Percentiles rank a stretch among this genome's conserved stretches.
phyloP scores from a whole-genome alignment of 1,140 invertebrate species.

The Thaumatotibia leucotreta region DNA sequence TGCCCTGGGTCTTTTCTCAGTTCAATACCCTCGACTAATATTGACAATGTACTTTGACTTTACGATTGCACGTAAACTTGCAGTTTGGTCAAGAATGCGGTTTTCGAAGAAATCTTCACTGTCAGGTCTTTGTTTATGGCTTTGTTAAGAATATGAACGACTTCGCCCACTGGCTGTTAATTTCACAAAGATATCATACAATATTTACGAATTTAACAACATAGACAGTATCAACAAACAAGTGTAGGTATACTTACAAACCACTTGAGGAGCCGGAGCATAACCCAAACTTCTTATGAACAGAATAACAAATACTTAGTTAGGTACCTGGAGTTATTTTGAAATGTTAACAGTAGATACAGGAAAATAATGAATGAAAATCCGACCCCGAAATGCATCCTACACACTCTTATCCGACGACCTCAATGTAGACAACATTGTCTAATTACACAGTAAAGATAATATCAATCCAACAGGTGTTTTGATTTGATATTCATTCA shows the following conservation, averaged over 20 bases:
- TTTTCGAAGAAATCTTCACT: background rate
- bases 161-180: background rate
- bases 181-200: background rate
- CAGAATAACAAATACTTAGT: too few relatives aligned
- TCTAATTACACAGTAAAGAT: background rate
- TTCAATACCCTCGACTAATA: slow-evolving; percentile 31
- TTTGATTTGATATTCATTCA: background rate
- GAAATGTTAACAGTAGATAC: background rate
- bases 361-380: background rate
- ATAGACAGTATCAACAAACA: too few relatives aligned
- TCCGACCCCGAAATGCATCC: background rate
- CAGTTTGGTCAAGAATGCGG: background rate
- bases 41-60: slow-evolving; percentile 37
- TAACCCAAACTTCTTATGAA: too few relatives aligned
- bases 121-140: background rate
- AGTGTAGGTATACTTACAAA: too few relatives aligned
- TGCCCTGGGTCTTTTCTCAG: slow-evolving; percentile 21
- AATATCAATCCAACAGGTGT: slow-evolving; percentile 1
- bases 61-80: slow-evolving; percentile 27
- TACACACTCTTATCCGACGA: background rate
- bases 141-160: background rate
- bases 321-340: too few relatives aligned
- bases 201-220: background rate
- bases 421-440: background rate
- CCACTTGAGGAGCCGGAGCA: too few relatives aligned